Conservation (phyloP, 2,888 invertebrate species). For the Hedya salicella region DNA sequence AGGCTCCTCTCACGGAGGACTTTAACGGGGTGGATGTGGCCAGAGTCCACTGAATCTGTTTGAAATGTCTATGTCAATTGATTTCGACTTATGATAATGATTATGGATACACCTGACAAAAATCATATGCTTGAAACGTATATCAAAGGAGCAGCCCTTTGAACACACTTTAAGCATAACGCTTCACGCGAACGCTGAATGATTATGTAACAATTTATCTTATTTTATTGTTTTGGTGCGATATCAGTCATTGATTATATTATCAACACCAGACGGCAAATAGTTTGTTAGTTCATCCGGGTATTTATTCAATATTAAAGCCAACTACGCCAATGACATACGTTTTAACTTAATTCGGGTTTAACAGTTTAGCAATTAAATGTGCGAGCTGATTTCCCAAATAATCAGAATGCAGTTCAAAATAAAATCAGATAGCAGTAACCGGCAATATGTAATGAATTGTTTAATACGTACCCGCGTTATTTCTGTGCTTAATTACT, state of each 20-base stretch:
- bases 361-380: constrained; percentile 13
- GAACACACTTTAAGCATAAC: neutral
- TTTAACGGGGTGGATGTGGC: no score
- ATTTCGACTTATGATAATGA: no score
- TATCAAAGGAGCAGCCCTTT: no score
- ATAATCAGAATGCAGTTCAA: constrained; percentile 3
- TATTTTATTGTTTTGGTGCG: neutral
- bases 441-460: no score
- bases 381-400: constrained; percentile 9
- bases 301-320: constrained; percentile 1
- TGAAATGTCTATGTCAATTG: no score
- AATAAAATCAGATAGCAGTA: neutral
- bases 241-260: neutral
- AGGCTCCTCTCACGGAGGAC: no score
- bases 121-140: neutral
- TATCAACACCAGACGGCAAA: neutral
- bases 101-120: no score
- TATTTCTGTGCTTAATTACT: no score
- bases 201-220: neutral
- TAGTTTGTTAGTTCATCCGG: neutral
- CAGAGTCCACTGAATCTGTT: no score
- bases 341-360: constrained; percentile 3
- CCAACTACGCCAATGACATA: neutral
- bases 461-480: no score
- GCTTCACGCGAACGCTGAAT: neutral